Conservation (phyloP, 2,797 vertebrate genomes). For the Petrocephalus sullivani region DNA sequence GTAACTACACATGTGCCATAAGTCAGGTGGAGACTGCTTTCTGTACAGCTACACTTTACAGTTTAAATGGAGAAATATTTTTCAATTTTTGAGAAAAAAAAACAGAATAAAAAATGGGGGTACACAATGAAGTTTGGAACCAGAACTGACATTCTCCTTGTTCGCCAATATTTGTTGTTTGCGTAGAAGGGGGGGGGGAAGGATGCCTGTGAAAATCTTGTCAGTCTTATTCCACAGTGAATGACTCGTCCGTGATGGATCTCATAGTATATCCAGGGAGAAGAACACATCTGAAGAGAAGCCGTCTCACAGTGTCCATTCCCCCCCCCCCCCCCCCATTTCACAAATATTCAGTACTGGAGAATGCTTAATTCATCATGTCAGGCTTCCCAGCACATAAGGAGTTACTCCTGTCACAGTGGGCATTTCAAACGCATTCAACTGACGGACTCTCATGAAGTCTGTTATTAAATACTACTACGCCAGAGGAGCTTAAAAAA, state of each 20-base stretch:
- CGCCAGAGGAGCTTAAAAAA: background rate
- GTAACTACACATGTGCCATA: slow-evolving; percentile 17
- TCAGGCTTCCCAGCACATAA: background rate
- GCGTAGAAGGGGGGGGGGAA: too few relatives aligned
- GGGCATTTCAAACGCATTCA: background rate
- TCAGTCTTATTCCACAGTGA: background rate
- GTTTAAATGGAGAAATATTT: background rate
- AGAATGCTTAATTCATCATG: background rate
- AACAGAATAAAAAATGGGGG: background rate
- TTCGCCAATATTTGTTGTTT: slow-evolving; percentile 7
- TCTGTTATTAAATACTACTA: background rate
- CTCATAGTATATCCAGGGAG: background rate
- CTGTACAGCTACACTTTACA: slow-evolving; percentile 22
- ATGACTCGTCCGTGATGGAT: background rate
- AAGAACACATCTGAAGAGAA: background rate
- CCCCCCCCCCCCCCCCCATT: background rate
- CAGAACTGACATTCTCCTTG: slow-evolving; percentile 21
- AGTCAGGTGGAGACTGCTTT: slow-evolving; percentile 22
- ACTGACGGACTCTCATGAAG: background rate
- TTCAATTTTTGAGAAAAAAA: background rate
- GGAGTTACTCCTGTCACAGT: background rate
- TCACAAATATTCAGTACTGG: background rate
- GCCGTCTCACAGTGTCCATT: background rate
- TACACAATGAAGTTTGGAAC: background rate
- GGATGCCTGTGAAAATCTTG: background rate